Base-by-base conservation (phyloP, 1,140 invertebrate species). In the Aphaenogaster rudis region DNA sequence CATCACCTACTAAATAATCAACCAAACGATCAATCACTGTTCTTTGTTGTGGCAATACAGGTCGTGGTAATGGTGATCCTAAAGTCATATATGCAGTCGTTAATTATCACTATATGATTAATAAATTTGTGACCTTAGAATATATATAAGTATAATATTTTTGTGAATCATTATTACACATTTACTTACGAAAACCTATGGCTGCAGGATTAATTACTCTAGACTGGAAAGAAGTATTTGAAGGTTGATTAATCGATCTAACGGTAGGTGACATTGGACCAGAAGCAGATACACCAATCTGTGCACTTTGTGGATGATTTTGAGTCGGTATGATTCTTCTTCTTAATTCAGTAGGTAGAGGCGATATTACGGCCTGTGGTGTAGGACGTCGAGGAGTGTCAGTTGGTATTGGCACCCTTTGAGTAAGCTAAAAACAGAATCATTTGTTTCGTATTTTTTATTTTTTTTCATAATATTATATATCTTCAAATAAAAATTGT, bases 1-100 rank as follows among this genome's bases (percentile, higher is more conserved):
- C 99, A 96, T 99, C 99, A 52, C 98, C 99, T 28, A 99, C 97
- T 66, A 99, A 94, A 94, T 98, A 99, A 94, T 99, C 99, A 28
- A 99, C 97, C 85, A 99, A 95, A 93, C 97, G 97, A 95, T 99
- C 99, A 67, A 99, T 94, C 64, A 97, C 96, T 33, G 96, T 96
- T 86, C 97, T 96, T 77, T 98, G 96, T 63, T 96, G 95, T 7
- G 95, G 94, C 89, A 96, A 93, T 90, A 97, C 93, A 85, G 96
- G 94, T 89, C 96, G 95, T 90, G 95, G 96, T 92, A 96, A 93
- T 50, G 63, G 61, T 63, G 52, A 57, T 59, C 71, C 78, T 89
- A 59, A 89, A 89, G 8, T 66, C 13, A 71, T 15, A 67, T 72
- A 79, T 33, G n/a, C 4, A 71, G 36, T 85, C 9, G 9, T 71